Base-by-base conservation (phyloP, 2,888 invertebrate species). In the Microctonus aethiopoides region DNA sequence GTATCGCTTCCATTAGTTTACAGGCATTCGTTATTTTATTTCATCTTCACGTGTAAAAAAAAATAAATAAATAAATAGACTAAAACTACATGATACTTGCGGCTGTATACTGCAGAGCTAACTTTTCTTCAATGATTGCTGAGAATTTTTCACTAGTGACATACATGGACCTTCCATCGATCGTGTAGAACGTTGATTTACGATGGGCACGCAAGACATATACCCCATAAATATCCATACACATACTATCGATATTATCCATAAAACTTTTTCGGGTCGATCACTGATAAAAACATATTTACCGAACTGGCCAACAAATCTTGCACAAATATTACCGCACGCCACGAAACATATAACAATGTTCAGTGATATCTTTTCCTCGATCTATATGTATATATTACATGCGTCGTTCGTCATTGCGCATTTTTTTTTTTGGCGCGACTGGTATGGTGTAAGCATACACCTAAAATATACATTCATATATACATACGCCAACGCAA, bases 1-100 rank as follows among this genome's bases (percentile, higher is more conserved):
- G 68, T 66, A 71, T 62, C 62, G 56, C 62, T 72, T 39, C 7
- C 3, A 5, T 65, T 67, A 65, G 52, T 68, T 61, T 46, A n/a
- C 16, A 41, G 61, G 64, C 68, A 60, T 61, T 71, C 39, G 65
- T 60, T 52, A 46, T n/a, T 59, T 67, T 67, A 63, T 73, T 70
- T 68, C 32, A 16, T 22, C 41, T 13, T 46, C 46, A n/a, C 32
- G 54, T 65, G 64, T 20, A 67, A 46, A 46, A 22, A 41, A n/a
- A 24, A 32, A 67, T 24, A 59, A 67, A 67, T 16, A 20, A 32
- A 59, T 36, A 64, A 24, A 32, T 10, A 22, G 0, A 36, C 11
- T 20, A 39, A 51, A 64, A 41, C 29, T 24, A 16, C 5, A 29
- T 13, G 41, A 61, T 39, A 29, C 11, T 39, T 22, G 13, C 10